These are phyloP conservation scores for Drosophila sturtevanti DNA, from an alignment of 1,140 invertebrate genomes.

Conservation along the genomic window DNA sequence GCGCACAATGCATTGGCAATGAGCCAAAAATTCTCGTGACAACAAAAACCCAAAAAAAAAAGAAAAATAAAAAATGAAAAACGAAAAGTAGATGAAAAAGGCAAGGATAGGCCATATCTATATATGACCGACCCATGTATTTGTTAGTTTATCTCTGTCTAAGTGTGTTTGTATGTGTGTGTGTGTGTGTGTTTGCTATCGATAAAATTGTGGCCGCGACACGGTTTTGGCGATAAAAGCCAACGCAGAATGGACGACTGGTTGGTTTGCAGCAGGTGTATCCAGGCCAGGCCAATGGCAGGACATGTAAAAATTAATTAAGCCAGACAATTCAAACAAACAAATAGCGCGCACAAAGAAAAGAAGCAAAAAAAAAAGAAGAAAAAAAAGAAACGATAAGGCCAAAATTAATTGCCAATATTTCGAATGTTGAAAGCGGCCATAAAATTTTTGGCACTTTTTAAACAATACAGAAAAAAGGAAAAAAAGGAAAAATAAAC, in stretches of 20 bases:
- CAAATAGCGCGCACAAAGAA: background rate
- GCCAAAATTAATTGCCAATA: conserved; percentile 43
- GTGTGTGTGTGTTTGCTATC: conserved; percentile 52
- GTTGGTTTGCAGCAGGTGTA: conserved; percentile 8
- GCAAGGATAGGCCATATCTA: conserved; percentile 5
- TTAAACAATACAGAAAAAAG: background rate
- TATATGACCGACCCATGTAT: conserved; percentile 21
- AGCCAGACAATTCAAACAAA: conserved; percentile 41
- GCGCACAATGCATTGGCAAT: conserved; percentile 81
- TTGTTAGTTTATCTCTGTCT: conserved; percentile 23
- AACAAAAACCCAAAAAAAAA: background rate
- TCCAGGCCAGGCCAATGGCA: conserved; percentile 12
- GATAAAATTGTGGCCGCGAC: conserved; percentile 74
- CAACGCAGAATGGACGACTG: background rate
- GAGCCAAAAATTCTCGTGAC: conserved; percentile 48
- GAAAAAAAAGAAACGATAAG: too few relatives aligned
- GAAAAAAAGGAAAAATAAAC: conserved; percentile 1
- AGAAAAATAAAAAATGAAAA: background rate
- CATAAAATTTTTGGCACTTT: background rate
- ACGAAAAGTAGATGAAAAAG: conserved; percentile 14
- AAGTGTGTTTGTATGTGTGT: conserved; percentile 18
- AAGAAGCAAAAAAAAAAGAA: conserved; percentile 35
- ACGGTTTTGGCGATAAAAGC: conserved; percentile 38
- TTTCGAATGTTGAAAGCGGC: background rate
- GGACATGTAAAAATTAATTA: conserved; percentile 79